Percentiles rank a stretch among this genome's conserved stretches.
Evolutionary conservation across 2,113 vertebrate species (phyloP).

Genomic region (Furnarius figulus): DNA sequence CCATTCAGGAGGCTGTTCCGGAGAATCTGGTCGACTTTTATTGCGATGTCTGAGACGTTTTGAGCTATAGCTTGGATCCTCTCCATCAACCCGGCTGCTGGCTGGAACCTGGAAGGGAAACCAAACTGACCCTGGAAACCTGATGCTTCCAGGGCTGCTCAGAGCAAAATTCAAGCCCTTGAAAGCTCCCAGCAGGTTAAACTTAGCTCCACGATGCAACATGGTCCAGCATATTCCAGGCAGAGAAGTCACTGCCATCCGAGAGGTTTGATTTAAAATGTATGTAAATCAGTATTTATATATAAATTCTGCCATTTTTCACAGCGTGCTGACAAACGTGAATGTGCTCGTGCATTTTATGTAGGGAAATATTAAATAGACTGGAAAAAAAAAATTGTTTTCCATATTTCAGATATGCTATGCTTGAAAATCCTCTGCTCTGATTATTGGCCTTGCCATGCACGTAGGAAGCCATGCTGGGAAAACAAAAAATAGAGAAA

Average conservation of each 20-base stretch:
- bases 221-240: background rate
- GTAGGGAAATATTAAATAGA: background rate
- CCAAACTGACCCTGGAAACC: background rate
- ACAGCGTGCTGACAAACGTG: background rate
- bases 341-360: background rate
- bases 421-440: background rate
- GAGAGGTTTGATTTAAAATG: background rate
- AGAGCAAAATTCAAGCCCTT: background rate
- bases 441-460: background rate
- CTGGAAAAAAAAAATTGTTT: background rate
- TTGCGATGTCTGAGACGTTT: conserved; percentile 92
- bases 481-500: background rate
- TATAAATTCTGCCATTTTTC: background rate
- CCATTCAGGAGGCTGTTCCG: conserved; percentile 83
- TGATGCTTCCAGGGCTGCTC: background rate
- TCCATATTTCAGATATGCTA: background rate
- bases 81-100: conserved; percentile 86
- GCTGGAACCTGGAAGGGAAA: conserved; percentile 77
- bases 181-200: background rate
- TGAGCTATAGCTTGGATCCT: conserved; percentile 96
- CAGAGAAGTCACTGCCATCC: background rate
- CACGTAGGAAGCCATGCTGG: background rate
- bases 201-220: background rate
- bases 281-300: background rate
- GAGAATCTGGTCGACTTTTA: conserved; percentile 94